phyloP scores from a whole-genome alignment of 2,113 vertebrate species.

The Empidonax traillii region DNA sequence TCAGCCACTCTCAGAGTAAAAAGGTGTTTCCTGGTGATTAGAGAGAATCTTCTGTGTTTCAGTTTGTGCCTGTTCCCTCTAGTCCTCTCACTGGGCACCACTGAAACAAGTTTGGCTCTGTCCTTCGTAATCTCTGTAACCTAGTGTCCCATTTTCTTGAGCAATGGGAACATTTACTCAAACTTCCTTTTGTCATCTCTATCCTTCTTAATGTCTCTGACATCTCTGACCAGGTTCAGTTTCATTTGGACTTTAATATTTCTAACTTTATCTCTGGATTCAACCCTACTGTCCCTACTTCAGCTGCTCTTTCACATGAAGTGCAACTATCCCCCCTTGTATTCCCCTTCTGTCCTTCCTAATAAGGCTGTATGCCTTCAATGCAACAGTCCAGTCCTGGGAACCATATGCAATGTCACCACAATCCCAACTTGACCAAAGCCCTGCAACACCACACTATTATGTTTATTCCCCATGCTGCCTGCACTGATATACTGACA shows the following conservation, averaged over 20 bases:
- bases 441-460: background rate
- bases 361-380: background rate
- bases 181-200: background rate
- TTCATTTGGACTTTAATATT: background rate
- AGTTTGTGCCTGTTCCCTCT: background rate
- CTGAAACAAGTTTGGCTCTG: background rate
- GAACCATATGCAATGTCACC: background rate
- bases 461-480: background rate
- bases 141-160: background rate
- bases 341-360: background rate
- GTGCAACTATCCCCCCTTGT: background rate
- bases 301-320: background rate
- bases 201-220: background rate
- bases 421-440: background rate
- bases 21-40: background rate
- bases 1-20: background rate
- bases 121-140: rapidly evolving
- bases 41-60: background rate
- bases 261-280: background rate
- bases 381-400: background rate
- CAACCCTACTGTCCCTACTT: background rate
- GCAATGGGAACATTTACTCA: background rate
- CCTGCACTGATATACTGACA: background rate
- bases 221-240: background rate
- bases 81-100: background rate